Evolutionary conservation across 1,140 invertebrate species (phyloP), one percentile per base, ranked within the genome.

Genomic region (Berghia stephanieae): DNA sequence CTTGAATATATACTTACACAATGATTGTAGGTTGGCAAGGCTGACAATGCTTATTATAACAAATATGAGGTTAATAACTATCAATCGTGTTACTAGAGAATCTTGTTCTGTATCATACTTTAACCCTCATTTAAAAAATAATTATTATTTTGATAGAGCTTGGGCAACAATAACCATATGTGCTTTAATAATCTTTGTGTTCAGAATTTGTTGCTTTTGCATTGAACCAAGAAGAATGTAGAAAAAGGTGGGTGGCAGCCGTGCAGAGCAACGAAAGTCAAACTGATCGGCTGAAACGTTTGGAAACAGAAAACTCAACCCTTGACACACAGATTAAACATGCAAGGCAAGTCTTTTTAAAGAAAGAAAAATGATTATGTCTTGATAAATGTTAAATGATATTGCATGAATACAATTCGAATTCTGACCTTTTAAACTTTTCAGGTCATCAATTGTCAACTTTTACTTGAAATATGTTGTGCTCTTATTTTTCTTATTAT

Each of bases 291-390:
- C 85, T 94, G 44, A 92, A 93, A 80, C 92, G 92, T 77, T 90
- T 92, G 6, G 91, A 93, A 44, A 89, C 91, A 49, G 93, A 94
- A 72, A 92, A 93, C 44, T 89, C 91, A 0, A 92, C 93, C 79
- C 91, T 94, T 71, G 94, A 95, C 77, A 92, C 92, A 21, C 94
- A 95, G 85, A 91, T 96, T 55, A 93, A 92, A 77, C 93, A 94
- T 83, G 85, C 87, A 38, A 83, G 83, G 87, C 88, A 80, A 73
- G 70, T 57, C 24, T 69, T 57, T 21, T 38, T 44, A 77, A n/a
- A n/a, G n/a, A n/a, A n/a, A n/a, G n/a, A n/a, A n/a, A 36, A 68
- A 36, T 10, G 34, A 4, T 40, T 68, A n/a, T 18, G 5, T 13
- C 31, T 16, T 10, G 10, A 8, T 63, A 63, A 8, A 63, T 27